A percentile compares a stretch with the other conserved stretches of the same genome.
Conservation (phyloP, 2,113 vertebrate species). For the Aldabrachelys gigantea region DNA sequence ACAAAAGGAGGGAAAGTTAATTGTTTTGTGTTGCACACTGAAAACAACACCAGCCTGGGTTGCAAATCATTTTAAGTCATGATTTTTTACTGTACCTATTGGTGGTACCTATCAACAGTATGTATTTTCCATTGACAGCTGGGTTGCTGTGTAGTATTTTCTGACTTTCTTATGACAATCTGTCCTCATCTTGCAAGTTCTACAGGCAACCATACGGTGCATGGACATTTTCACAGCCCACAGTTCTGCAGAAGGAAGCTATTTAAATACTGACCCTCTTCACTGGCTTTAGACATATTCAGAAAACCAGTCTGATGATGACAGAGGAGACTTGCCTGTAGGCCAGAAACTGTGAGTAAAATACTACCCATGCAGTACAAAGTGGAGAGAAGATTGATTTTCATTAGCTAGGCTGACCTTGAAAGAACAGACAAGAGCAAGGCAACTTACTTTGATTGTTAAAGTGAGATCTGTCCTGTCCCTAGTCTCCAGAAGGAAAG, state of each 20-base stretch:
- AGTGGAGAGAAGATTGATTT: constrained; percentile 67
- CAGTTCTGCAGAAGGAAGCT: neutral
- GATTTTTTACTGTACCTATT: neutral
- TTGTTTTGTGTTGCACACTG: accelerated
- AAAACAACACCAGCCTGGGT: neutral
- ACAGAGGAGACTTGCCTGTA: neutral
- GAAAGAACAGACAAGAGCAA: constrained; percentile 62
- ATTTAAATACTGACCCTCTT: neutral
- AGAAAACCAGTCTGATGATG: neutral
- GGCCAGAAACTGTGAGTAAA: constrained; percentile 63
- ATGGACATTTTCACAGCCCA: neutral
- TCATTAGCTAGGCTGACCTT: constrained; percentile 69
- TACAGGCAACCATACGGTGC: neutral
- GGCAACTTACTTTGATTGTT: constrained; percentile 56
- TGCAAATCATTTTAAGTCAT: neutral
- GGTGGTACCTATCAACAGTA: neutral
- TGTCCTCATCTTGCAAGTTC: neutral
- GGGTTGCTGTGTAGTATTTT: neutral
- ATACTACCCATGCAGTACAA: constrained; percentile 57
- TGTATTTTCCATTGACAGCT: neutral
- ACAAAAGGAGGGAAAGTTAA: accelerated
- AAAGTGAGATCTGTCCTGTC: constrained; percentile 39
- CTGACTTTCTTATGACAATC: neutral
- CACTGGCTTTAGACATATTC: accelerated
- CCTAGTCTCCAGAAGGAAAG: constrained; percentile 35